These are phyloP conservation scores for Lepidochitona cinerea DNA, from an alignment of 2,888 invertebrate genomes.

Conservation along the genomic window DNA sequence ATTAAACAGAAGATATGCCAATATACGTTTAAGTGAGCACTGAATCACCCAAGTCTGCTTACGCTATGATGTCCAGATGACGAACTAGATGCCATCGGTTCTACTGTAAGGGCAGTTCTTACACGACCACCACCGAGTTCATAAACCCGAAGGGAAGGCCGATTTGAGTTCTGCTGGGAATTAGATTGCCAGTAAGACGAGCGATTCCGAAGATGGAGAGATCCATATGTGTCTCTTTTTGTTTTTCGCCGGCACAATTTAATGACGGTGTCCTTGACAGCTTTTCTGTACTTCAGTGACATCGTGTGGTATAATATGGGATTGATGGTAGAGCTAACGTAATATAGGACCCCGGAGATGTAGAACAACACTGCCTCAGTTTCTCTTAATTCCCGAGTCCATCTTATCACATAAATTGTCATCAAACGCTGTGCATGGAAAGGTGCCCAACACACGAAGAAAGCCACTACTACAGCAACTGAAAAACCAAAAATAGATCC, in stretches of 20 bases:
- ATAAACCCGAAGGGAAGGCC: neutral
- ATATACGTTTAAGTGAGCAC: too few relatives aligned
- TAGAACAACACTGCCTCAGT: constrained; percentile 83
- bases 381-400: constrained; percentile 70
- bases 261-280: constrained; percentile 81
- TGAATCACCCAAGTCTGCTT: neutral
- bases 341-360: constrained; percentile 90
- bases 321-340: constrained; percentile 92
- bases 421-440: constrained; percentile 72
- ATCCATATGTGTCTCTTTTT: constrained; percentile 5
- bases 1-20: too few relatives aligned
- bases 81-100: neutral
- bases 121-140: neutral
- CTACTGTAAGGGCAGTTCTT: neutral
- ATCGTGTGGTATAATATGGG: constrained; percentile 94
- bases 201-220: neutral
- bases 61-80: neutral
- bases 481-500: constrained; percentile 48
- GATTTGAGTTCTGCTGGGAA: neutral
- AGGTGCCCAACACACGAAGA: constrained; percentile 68
- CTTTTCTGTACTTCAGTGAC: constrained; percentile 93
- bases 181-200: neutral
- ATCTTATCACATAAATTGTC: constrained; percentile 77
- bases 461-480: constrained; percentile 68
- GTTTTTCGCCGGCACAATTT: constrained; percentile 34